Conservation (phyloP, 2,113 vertebrate genomes). For the Paedocypris sp. region DNA sequence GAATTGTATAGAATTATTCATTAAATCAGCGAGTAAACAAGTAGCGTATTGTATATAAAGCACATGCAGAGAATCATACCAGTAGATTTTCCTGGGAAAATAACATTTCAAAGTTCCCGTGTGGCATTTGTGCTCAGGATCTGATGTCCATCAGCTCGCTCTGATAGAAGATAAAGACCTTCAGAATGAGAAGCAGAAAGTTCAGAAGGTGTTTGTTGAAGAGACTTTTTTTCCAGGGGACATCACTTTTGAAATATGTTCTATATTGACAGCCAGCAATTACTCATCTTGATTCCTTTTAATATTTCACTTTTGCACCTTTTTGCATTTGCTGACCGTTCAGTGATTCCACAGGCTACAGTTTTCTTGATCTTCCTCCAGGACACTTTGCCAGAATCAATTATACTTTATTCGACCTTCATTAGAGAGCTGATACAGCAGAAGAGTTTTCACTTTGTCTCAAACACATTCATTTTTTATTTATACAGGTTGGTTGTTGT, state of each 20-base stretch:
- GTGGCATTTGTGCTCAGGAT: too few species aligned
- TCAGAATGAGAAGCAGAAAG: too few species aligned
- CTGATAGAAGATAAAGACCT: too few species aligned
- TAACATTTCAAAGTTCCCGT: too few species aligned
- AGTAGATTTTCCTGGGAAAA: too few species aligned
- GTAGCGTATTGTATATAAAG: too few species aligned
- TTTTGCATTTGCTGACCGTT: not conserved
- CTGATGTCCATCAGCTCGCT: too few species aligned
- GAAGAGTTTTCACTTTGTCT: not conserved
- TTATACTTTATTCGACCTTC: not conserved
- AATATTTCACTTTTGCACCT: not conserved
- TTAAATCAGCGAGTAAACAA: not conserved
- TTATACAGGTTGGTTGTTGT: too few species aligned
- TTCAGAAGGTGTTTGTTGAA: too few species aligned
- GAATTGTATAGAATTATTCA: not conserved
- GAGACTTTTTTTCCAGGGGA: not conserved
- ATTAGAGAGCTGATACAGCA: not conserved
- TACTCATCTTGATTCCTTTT: not conserved
- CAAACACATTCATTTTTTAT: too few species aligned
- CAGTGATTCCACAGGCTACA: not conserved
- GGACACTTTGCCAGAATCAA: not conserved
- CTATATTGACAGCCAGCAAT: not conserved
- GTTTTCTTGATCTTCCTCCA: not conserved
- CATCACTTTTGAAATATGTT: constrained; percentile 1
- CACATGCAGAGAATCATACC: too few species aligned